A percentile compares a stretch with the other conserved stretches of the same genome.
Evolutionary conservation across 2,888 invertebrate species (phyloP).

Genomic region (Dynastes tityus): DNA sequence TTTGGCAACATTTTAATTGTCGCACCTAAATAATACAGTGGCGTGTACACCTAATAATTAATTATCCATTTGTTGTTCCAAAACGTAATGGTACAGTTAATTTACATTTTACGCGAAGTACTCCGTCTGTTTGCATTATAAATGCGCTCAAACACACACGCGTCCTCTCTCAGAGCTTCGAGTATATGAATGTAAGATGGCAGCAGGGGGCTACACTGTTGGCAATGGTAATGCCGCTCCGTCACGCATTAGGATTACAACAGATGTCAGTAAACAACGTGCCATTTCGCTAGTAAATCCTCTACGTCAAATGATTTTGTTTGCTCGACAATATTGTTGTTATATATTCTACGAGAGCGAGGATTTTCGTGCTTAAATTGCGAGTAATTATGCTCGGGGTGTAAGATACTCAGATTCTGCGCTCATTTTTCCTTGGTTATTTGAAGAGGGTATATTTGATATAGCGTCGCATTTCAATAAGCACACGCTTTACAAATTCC

Average conservation of each 20-base stretch:
- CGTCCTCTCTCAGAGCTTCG: neutral
- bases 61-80: conserved; percentile 27
- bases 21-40: neutral
- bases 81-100: conserved; percentile 26
- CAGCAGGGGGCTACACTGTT: neutral
- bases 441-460: too few relatives aligned
- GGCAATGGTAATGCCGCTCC: neutral
- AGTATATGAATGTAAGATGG: neutral
- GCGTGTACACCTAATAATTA: conserved; percentile 5
- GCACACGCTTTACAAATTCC: too few relatives aligned
- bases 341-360: neutral
- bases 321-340: conserved; percentile 20
- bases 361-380: neutral
- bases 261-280: conserved; percentile 34
- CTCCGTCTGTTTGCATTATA: conserved; percentile 31
- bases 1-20: conserved; percentile 17
- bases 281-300: conserved; percentile 36
- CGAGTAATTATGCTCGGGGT: neutral
- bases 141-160: conserved; percentile 1
- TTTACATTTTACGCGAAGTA: conserved; percentile 21
- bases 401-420: too few relatives aligned
- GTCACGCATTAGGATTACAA: conserved; percentile 27
- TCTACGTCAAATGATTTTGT: conserved; percentile 28
- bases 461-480: too few relatives aligned
- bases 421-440: too few relatives aligned